phyloP scores from a whole-genome alignment of 2,888 invertebrate species.

The Linnaemya tessellans region DNA sequence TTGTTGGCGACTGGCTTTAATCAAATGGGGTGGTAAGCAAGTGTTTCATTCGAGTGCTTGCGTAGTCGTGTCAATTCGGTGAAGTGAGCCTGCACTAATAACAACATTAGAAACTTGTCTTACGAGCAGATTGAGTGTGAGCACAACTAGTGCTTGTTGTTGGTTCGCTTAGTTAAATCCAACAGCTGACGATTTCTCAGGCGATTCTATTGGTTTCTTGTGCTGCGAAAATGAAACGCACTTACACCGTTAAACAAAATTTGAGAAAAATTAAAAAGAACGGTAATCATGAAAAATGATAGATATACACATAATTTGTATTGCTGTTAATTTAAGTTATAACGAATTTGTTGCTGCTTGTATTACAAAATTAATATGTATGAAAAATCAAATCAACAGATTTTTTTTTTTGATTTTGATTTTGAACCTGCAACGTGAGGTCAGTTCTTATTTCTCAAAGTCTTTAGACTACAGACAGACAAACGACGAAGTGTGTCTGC shows the following conservation, averaged over 20 bases:
- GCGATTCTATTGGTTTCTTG: constrained; percentile 59
- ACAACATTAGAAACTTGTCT: constrained; percentile 71
- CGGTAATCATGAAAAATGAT: constrained; percentile 19
- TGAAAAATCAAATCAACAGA: constrained; percentile 38
- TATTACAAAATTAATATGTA: constrained; percentile 58
- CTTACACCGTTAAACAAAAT: constrained; percentile 15
- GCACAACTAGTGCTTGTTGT: constrained; percentile 60
- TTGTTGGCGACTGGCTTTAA: constrained; percentile 29
- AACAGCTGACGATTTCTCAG: constrained; percentile 69
- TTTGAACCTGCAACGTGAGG: constrained; percentile 71
- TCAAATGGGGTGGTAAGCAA: constrained; percentile 52
- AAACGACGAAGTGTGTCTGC: constrained; percentile 16
- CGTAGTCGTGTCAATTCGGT: constrained; percentile 63
- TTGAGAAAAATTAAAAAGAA: constrained; percentile 26
- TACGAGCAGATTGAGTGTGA: constrained; percentile 45
- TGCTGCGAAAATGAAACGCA: constrained; percentile 20
- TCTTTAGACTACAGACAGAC: not conserved
- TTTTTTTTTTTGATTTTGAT: constrained; percentile 50
- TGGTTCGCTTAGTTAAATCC: constrained; percentile 67
- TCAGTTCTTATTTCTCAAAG: constrained; percentile 45
- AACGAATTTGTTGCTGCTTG: constrained; percentile 34
- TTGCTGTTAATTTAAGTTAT: constrained; percentile 32
- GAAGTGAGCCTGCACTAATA: constrained; percentile 69
- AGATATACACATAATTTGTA: constrained; percentile 45
- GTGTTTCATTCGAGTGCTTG: constrained; percentile 34